Base-by-base conservation (phyloP, 2,888 invertebrate genomes). In the Xestia sexstrigata region DNA sequence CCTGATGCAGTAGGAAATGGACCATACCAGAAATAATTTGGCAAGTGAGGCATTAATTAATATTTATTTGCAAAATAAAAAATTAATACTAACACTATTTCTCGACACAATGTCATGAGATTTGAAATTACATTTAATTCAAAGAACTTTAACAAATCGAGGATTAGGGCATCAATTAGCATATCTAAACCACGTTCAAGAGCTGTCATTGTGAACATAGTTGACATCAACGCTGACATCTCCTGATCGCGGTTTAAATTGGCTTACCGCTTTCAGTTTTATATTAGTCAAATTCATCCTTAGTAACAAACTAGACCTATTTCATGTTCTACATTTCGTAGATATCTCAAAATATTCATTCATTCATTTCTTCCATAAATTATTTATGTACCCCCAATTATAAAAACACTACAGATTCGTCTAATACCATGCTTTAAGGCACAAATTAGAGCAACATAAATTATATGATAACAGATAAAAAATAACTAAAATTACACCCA, bases 351-450 rank as follows among this genome's bases (percentile, higher is more conserved):
- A 11, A n/a, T n/a, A 52, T 35, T 35, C n/a, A n/a, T n/a, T n/a
- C n/a, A n/a, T n/a, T n/a, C n/a, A n/a, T n/a, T 63, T 79, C 49
- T 52, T 6, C 3, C 42, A 26, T 78, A 89, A 89, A 89, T 89
- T 89, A 89, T 35, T 35, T 35, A 35, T 35, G 2, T 35, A 35
- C 35, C 35, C 35, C 6, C 35, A 35, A 35, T 35, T 35, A 35
- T 35, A 35, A 35, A 5, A 5, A 4, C 35, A 35, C 0, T 35
- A 35, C 35, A 35, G 35, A 35, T 5, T 35, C 35, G 35, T 35
- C 35, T 5, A 35, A 5, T 35, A 35, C 35, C 35, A 35, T 35
- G 6, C 35, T 35, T 4, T 35, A 5, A 35, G 35, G 5, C 35
- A 35, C 35, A 35, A 35, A 35, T 4, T 5, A 35, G 4, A 2